Conservation (phyloP, 2,888 invertebrate genomes). For the Erebia palarica region DNA sequence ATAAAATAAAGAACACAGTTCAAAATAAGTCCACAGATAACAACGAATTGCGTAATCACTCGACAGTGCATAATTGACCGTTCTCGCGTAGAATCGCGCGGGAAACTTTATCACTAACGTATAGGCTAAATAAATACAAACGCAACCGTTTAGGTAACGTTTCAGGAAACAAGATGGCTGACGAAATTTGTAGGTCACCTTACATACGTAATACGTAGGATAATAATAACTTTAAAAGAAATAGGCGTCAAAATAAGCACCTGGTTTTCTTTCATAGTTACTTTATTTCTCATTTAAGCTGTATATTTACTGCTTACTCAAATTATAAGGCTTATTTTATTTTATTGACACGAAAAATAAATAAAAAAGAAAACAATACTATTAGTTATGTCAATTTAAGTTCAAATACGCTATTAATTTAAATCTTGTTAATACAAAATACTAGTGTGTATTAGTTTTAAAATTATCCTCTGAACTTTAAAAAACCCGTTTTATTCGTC, state of each 20-base stretch:
- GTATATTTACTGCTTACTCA: too few relatives aligned
- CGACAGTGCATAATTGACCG: conserved; percentile 38
- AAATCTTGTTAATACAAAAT: too few relatives aligned
- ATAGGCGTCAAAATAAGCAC: neutral
- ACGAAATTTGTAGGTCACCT: conserved; percentile 32
- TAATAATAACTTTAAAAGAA: neutral
- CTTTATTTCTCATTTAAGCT: too few relatives aligned
- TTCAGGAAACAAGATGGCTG: conserved; percentile 43
- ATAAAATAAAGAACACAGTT: conserved; percentile 36
- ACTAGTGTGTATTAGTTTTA: too few relatives aligned
- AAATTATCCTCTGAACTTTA: neutral
- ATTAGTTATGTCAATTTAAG: too few relatives aligned
- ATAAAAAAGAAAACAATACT: too few relatives aligned
- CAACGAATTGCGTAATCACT: conserved; percentile 31
- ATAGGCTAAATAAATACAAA: conserved; percentile 63
- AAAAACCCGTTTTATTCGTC: neutral
- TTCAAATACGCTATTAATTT: too few relatives aligned
- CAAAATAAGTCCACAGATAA: conserved; percentile 38
- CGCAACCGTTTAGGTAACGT: conserved; percentile 26
- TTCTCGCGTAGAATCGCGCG: conserved; percentile 43
- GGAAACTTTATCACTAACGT: conserved; percentile 48
- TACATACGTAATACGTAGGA: neutral
- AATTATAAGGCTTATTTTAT: too few relatives aligned
- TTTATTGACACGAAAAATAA: too few relatives aligned
- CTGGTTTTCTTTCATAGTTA: neutral